Conservation (phyloP, 2,888 invertebrate species). For the Vesta saturnalis region DNA sequence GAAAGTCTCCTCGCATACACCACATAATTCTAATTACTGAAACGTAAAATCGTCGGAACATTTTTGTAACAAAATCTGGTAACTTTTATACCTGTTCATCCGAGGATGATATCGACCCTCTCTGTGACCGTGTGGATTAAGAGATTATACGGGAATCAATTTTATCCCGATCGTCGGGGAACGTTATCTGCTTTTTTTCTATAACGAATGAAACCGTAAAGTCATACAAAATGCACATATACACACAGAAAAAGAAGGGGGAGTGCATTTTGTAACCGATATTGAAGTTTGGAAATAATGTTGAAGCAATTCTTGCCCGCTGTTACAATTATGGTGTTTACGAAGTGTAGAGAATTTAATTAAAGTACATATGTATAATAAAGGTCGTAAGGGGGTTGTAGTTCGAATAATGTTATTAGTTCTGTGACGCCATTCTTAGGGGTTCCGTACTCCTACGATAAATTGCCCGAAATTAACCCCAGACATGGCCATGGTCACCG, state of each 20-base stretch:
- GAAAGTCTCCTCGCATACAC: neutral
- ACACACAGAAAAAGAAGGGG: neutral
- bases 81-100: constrained; percentile 13
- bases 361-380: constrained; percentile 53
- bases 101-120: constrained; percentile 11
- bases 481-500: constrained; percentile 20
- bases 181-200: constrained; percentile 6
- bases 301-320: constrained; percentile 37
- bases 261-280: constrained; percentile 12
- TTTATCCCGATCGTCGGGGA: neutral
- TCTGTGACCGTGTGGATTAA: constrained; percentile 14
- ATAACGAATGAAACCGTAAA: constrained; percentile 6
- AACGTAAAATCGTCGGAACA: constrained; percentile 3
- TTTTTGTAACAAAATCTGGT: constrained; percentile 12
- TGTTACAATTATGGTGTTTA: constrained; percentile 52
- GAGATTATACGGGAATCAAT: constrained; percentile 13
- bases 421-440: constrained; percentile 53
- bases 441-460: constrained; percentile 46
- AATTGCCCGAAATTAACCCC: constrained; percentile 56
- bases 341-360: constrained; percentile 54
- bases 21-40: constrained; percentile 4
- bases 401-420: constrained; percentile 54
- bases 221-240: constrained; percentile 7
- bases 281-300: constrained; percentile 26
- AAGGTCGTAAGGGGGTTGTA: constrained; percentile 34